These are phyloP conservation scores for Carposina sasakii DNA, from an alignment of 1,140 invertebrate genomes.

Conservation along the genomic window DNA sequence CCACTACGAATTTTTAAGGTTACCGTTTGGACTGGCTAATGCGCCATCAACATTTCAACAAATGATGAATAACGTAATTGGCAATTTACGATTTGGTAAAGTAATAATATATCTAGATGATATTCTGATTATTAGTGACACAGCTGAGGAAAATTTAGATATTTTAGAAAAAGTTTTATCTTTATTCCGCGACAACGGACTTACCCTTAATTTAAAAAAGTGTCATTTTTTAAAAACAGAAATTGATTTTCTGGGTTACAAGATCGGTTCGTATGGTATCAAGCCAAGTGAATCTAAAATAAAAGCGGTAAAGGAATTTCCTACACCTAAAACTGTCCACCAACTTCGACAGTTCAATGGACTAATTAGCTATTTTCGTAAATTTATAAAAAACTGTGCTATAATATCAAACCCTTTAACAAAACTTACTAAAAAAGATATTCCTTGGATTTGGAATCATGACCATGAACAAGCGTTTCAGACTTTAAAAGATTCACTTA, in stretches of 20 bases:
- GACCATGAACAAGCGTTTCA: background rate
- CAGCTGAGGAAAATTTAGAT: conserved; percentile 14
- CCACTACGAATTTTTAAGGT: conserved; percentile 24
- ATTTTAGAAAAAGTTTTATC: conserved; percentile 6
- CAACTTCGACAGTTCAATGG: conserved; percentile 11
- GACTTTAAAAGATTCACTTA: background rate
- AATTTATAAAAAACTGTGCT: conserved; percentile 29
- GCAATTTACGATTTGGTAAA: conserved; percentile 1
- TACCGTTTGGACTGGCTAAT: conserved; percentile 14
- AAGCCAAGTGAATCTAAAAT: background rate
- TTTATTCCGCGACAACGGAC: conserved; percentile 5
- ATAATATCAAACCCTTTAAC: conserved; percentile 25
- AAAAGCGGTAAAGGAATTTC: conserved; percentile 7
- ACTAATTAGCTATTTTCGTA: conserved; percentile 23
- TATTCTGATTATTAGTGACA: conserved; percentile 17
- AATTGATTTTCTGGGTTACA: conserved; percentile 12
- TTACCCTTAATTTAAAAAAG: conserved; percentile 10
- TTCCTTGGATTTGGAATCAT: conserved; percentile 16
- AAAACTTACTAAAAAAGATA: conserved; percentile 22
- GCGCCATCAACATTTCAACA: conserved; percentile 16
- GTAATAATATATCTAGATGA: conserved; percentile 16
- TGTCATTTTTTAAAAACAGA: conserved; percentile 1
- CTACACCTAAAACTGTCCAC: conserved; percentile 22
- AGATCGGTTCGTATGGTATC: background rate
- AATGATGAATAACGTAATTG: conserved; percentile 16